Evolutionary conservation across 2,888 invertebrate species (phyloP).

Genomic region (Argyra leucocephala): DNA sequence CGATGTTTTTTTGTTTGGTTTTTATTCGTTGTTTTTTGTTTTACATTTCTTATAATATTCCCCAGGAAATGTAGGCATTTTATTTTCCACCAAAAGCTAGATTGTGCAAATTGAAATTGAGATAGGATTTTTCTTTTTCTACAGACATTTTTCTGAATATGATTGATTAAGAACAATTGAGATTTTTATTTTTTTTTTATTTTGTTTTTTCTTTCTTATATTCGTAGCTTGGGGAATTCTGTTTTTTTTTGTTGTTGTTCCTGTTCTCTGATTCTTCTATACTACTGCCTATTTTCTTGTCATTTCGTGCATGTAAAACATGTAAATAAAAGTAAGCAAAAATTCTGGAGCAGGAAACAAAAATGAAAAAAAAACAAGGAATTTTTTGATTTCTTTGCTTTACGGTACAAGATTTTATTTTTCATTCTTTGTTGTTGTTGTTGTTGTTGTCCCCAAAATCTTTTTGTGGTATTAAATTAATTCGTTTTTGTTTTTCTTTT

Average conservation of each 20-base stretch:
- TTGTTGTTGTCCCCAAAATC: not conserved
- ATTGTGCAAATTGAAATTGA: constrained; percentile 5
- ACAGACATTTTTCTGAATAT: constrained; percentile 6
- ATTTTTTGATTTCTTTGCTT: not conserved
- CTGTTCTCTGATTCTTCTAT: not conserved
- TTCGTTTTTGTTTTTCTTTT: not conserved
- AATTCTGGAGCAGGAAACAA: not conserved
- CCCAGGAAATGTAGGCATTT: constrained; percentile 3
- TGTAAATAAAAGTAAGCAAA: not conserved
- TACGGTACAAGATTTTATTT: no score
- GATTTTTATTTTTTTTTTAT: not conserved
- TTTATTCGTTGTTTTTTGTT: not conserved
- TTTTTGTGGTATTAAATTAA: not conserved
- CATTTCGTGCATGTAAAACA: constrained; percentile 6
- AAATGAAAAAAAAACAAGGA: not conserved
- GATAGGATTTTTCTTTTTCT: not conserved
- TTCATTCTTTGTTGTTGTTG: not conserved
- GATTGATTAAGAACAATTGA: constrained; percentile 6
- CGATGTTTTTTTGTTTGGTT: no score
- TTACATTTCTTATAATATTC: not conserved
- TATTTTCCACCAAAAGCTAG: not conserved
- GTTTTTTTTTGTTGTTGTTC: not conserved
- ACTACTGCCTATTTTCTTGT: constrained; percentile 3
- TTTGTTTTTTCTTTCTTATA: not conserved
- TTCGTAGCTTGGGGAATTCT: not conserved